These are phyloP conservation scores for Yponomeuta plumbellus DNA, from an alignment of 2,888 invertebrate genomes.

Conservation along the genomic window DNA sequence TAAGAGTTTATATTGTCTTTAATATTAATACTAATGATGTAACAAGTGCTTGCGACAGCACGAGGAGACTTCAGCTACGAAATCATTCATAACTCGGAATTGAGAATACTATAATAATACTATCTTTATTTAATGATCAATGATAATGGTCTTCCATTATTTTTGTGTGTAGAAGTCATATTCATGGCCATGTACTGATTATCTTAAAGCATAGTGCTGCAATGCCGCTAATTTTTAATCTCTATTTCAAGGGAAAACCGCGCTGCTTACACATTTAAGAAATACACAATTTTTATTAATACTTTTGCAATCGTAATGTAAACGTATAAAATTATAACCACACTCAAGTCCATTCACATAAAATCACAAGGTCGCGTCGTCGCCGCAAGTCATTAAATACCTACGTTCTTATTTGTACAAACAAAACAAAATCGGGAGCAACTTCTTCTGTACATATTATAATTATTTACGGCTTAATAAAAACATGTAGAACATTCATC, in stretches of 20 bases:
- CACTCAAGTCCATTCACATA: neutral
- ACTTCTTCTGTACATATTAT: conserved; percentile 25
- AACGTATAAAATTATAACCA: neutral
- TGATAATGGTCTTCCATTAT: conserved; percentile 8
- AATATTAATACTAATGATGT: conserved; percentile 1
- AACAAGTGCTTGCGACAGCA: conserved; percentile 8
- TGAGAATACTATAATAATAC: neutral
- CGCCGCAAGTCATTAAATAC: neutral
- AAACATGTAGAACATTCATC: neutral
- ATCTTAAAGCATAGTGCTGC: conserved; percentile 1
- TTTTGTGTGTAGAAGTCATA: neutral
- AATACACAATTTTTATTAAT: too few species aligned
- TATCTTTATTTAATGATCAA: neutral
- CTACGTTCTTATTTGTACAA: conserved; percentile 34
- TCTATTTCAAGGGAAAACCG: too few species aligned
- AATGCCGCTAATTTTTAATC: too few species aligned
- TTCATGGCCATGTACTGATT: neutral
- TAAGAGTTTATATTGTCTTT: conserved; percentile 21
- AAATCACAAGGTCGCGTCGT: neutral
- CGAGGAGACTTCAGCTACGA: neutral
- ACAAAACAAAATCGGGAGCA: conserved; percentile 39
- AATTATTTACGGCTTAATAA: conserved; percentile 26
- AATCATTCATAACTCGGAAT: neutral
- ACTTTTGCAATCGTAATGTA: too few species aligned
- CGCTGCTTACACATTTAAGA: too few species aligned